Conservation (phyloP, 2,797 vertebrate genomes). For the Alosa sapidissima region DNA sequence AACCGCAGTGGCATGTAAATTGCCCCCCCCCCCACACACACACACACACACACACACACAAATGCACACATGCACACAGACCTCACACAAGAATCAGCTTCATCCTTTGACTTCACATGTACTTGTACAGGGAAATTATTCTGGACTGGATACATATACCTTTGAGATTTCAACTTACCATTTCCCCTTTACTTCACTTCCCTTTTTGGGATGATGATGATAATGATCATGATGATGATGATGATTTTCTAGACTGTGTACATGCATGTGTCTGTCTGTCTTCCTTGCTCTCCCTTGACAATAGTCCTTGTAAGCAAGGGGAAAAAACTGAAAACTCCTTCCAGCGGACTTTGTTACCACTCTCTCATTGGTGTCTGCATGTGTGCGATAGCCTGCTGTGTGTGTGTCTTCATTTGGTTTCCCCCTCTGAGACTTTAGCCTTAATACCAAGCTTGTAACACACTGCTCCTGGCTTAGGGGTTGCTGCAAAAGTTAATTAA, state of each 20-base stretch:
- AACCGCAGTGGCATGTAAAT: constrained; percentile 8
- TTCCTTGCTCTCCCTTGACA: too few species aligned
- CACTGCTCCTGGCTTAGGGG: background rate
- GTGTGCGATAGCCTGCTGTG: background rate
- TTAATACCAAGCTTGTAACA: background rate
- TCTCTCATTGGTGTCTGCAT: constrained; percentile 12
- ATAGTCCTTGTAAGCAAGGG: background rate
- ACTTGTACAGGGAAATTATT: background rate
- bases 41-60: constrained; percentile 1
- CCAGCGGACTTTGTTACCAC: background rate
- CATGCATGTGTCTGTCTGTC: background rate
- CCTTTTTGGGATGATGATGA: background rate
- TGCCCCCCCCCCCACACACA: background rate
- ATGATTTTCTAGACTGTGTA: background rate
- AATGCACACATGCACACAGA: background rate
- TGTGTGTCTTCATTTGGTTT: constrained; percentile 21
- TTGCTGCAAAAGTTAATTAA: constrained; percentile 20
- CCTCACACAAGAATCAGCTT: background rate
- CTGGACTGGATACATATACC: background rate
- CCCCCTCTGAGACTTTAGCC: background rate
- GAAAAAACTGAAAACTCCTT: background rate
- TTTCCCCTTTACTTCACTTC: background rate
- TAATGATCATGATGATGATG: background rate
- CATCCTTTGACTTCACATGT: background rate
- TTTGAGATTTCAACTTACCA: background rate